phyloP scores from a whole-genome alignment of 2,113 vertebrate species.

The Otis tarda region DNA sequence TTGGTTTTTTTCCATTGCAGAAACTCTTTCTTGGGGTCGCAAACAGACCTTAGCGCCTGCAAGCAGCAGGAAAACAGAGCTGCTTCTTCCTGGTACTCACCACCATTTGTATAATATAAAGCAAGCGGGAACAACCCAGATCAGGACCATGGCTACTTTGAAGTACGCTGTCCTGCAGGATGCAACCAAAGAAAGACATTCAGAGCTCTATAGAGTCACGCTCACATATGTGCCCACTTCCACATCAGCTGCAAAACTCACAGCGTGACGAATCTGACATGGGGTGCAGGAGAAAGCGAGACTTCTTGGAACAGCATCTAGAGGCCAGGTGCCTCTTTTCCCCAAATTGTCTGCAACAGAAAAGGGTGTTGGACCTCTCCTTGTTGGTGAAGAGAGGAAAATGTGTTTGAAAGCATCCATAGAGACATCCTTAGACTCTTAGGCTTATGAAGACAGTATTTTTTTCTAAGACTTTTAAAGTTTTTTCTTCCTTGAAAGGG shows the following conservation, averaged over 20 bases:
- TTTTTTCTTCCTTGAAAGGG: neutral
- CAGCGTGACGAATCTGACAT: accelerated
- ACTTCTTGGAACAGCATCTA: neutral
- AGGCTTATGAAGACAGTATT: neutral
- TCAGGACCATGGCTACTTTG: accelerated
- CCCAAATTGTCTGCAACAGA: neutral
- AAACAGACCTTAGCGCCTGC: neutral
- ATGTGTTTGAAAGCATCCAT: neutral
- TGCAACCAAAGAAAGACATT: neutral
- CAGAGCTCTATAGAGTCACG: too few species aligned
- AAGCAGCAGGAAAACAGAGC: accelerated
- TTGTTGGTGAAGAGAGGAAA: neutral
- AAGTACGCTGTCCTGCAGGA: accelerated
- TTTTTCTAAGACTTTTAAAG: neutral
- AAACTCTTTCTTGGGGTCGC: neutral
- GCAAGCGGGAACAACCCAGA: neutral
- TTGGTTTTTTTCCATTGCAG: neutral
- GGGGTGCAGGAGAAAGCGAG: neutral
- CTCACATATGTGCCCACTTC: accelerated
- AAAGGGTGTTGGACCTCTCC: neutral
- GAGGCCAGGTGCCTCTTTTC: neutral
- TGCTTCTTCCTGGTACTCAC: neutral
- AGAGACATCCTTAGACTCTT: neutral
- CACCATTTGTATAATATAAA: neutral
- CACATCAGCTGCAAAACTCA: neutral